Evolutionary conservation across 2,113 vertebrate species (phyloP), one percentile per base, ranked within the genome.

Genomic region (Bufo gargarizans): DNA sequence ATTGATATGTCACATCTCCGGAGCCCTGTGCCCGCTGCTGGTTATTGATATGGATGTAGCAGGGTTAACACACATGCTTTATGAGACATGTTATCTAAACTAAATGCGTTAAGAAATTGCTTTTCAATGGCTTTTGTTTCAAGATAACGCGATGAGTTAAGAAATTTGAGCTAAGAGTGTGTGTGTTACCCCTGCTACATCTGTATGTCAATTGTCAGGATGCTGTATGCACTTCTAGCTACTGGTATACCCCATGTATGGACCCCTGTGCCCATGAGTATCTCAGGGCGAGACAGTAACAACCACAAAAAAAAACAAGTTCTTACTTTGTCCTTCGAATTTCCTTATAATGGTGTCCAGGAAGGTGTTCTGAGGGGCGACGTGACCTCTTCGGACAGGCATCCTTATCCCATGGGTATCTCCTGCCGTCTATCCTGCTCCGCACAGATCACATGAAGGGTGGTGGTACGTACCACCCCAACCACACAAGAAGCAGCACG

Each of bases 361-460:
- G 93, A 97, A 97, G 91, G 97, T 97, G 93, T 97, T 97, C 93
- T 97, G 97, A 67, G 96, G 97, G 67, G 97, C 97, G 93, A 97
- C 97, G 92, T 97, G 97, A 91, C 97, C 97, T 93, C 97, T 94
- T 90, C 97, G 95, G 89, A 93, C 92, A 33, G 92, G 92, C 92
- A 93, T 93, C 90, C 91, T 93, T 91, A 91, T 91, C 91, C 91
- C 90, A 91, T 92, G 91, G 76, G 89, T 65, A 58, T 33, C 49
- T 19, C n/a, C 85, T 20, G 59, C 12, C 13, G 20, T 53, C 61
- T 45, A 43, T 50, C 76, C 45, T 77, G 5, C 55, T 79, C 11
- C 47, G 17, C 12, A 19, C 20, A 13, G 47, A 12, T 76, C 84
- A 85, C 53, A 58, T n/a, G 50, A 56, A 72, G 49, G 50, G n/a